phyloP scores from a whole-genome alignment of 1,140 invertebrate species.

The Hirudo medicinalis region DNA sequence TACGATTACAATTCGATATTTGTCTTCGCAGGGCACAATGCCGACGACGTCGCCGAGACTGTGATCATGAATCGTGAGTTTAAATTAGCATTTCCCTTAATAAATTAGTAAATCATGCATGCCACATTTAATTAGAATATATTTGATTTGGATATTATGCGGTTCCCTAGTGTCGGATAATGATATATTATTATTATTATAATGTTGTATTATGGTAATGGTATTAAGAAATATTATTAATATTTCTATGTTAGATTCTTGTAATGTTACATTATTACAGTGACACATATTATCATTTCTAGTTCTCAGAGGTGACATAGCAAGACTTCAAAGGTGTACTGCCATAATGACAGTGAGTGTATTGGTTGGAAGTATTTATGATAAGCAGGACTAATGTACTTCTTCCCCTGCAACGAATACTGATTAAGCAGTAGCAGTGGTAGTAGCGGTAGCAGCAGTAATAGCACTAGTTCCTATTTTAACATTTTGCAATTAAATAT shows the following conservation, averaged over 20 bases:
- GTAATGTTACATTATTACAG: background rate
- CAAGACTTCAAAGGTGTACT: conserved; percentile 76
- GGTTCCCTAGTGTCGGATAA: background rate
- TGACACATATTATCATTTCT: conserved; percentile 23
- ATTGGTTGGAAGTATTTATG: too few relatives aligned
- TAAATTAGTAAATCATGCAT: background rate
- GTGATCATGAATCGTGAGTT: conserved; percentile 74
- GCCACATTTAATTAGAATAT: too few relatives aligned
- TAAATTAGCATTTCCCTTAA: conserved; percentile 4
- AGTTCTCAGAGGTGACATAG: conserved; percentile 87
- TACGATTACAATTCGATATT: background rate
- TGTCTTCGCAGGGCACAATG: conserved; percentile 69
- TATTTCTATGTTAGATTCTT: conserved; percentile 7
- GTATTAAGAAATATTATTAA: too few relatives aligned
- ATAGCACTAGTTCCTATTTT: too few relatives aligned
- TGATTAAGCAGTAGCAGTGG: too few relatives aligned
- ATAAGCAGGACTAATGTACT: too few relatives aligned
- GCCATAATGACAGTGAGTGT: conserved; percentile 64
- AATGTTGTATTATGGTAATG: background rate
- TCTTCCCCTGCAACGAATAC: too few relatives aligned
- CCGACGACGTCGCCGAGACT: conserved; percentile 98
- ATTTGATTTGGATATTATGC: too few relatives aligned
- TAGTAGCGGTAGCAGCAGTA: too few relatives aligned
- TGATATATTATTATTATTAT: conserved; percentile 13
- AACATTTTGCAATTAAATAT: too few relatives aligned